Evolutionary conservation across 2,113 vertebrate genomes (phyloP).

Genomic region (Oreochromis niloticus): DNA sequence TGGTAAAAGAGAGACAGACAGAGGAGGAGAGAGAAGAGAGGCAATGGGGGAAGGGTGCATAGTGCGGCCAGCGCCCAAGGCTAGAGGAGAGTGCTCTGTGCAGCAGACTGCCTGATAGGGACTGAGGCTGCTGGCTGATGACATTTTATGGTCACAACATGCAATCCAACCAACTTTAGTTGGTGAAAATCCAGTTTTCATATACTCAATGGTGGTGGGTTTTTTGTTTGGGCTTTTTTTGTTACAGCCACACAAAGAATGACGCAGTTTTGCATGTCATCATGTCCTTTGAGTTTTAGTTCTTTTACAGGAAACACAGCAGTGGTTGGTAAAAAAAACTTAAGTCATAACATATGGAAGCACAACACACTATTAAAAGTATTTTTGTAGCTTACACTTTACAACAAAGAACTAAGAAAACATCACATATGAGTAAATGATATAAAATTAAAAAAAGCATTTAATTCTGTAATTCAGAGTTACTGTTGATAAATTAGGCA

Average conservation of each 20-base stretch:
- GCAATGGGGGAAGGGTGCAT: conserved; percentile 43
- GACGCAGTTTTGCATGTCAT: conserved; percentile 20
- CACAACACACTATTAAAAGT: background rate
- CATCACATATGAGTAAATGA: background rate
- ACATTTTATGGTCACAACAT: conserved; percentile 76
- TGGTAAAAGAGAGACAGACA: conserved; percentile 49
- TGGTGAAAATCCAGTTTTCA: conserved; percentile 54
- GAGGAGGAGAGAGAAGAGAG: conserved; percentile 27
- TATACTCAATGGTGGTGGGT: background rate
- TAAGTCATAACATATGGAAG: background rate
- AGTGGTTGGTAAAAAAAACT: background rate
- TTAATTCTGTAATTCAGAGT: background rate
- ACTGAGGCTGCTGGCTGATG: conserved; percentile 71
- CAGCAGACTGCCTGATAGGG: conserved; percentile 64
- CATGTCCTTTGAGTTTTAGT: conserved; percentile 26
- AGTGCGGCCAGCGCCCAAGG: conserved; percentile 64
- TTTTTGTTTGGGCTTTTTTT: background rate
- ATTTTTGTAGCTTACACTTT: background rate
- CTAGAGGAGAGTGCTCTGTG: conserved; percentile 61
- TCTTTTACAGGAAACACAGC: conserved; percentile 23
- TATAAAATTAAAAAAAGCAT: background rate
- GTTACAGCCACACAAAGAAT: conserved; percentile 25
- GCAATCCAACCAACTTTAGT: conserved; percentile 68
- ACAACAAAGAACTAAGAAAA: background rate
- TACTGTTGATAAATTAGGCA: background rate